phyloP scores from a whole-genome alignment of 2,113 vertebrate genomes.

The Chelonoidis abingdonii region DNA sequence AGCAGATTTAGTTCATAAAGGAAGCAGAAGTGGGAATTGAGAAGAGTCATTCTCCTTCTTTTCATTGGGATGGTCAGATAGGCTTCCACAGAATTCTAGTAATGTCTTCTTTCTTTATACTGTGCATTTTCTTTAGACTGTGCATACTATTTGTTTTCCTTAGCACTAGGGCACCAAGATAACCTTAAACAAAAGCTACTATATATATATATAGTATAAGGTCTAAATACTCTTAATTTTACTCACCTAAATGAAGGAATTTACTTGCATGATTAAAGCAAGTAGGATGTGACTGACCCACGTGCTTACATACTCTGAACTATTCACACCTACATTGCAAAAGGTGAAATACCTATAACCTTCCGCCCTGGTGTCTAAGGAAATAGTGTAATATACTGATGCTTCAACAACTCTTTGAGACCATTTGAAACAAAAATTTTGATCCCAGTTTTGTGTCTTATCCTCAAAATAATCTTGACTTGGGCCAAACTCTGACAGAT shows the following conservation, averaged over 20 bases:
- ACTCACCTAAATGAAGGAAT: neutral
- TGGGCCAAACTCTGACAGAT: neutral
- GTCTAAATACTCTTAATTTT: neutral
- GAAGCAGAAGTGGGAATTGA: neutral
- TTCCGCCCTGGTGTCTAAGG: neutral
- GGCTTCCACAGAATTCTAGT: slow-evolving; percentile 54
- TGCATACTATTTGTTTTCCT: slow-evolving; percentile 53
- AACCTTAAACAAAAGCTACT: neutral
- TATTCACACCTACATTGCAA: neutral
- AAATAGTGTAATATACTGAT: neutral
- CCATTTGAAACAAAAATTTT: neutral
- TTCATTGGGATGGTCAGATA: slow-evolving; percentile 31
- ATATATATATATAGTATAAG: neutral
- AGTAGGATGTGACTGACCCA: neutral
- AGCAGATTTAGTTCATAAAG: neutral
- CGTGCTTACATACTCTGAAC: neutral
- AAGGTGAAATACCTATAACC: neutral
- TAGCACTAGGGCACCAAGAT: slow-evolving; percentile 36
- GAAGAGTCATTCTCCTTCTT: slow-evolving; percentile 24
- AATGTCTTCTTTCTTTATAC: slow-evolving; percentile 45
- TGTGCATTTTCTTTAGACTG: slow-evolving; percentile 50
- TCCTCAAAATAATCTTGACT: neutral
- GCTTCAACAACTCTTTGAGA: neutral
- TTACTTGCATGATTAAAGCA: slow-evolving; percentile 6
- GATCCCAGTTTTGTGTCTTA: neutral